phyloP scores from a whole-genome alignment of 1,140 invertebrate genomes.

The Eumaeus atala region DNA sequence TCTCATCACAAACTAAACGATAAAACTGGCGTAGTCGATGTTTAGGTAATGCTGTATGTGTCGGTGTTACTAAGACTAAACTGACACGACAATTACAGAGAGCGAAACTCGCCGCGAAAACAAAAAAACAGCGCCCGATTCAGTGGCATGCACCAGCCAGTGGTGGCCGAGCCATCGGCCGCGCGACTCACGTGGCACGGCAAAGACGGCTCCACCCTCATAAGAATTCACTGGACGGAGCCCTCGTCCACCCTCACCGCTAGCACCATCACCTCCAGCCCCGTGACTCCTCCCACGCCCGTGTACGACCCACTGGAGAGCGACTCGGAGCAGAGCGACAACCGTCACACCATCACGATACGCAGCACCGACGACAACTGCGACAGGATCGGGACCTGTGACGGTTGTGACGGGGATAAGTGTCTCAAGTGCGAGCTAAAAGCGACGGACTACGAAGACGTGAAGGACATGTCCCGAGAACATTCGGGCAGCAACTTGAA shows the following conservation, averaged over 20 bases:
- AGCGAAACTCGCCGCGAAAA: conserved; percentile 58
- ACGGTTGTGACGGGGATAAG: conserved; percentile 50
- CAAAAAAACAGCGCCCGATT: conserved; percentile 42
- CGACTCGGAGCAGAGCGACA: conserved; percentile 58
- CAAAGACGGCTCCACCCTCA: conserved; percentile 59
- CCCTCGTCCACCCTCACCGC: conserved; percentile 49
- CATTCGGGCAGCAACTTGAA: conserved; percentile 34
- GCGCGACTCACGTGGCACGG: conserved; percentile 58
- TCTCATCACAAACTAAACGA: neutral
- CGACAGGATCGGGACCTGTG: conserved; percentile 24
- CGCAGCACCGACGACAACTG: conserved; percentile 30
- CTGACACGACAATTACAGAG: conserved; percentile 52
- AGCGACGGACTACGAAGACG: conserved; percentile 52
- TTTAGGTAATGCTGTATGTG: no score
- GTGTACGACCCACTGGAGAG: conserved; percentile 56
- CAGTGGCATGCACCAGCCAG: conserved; percentile 48
- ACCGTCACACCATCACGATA: conserved; percentile 58
- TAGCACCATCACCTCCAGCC: conserved; percentile 47
- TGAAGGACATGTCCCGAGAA: conserved; percentile 31
- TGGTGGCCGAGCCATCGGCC: conserved; percentile 29
- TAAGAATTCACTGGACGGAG: conserved; percentile 60
- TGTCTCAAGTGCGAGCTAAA: conserved; percentile 64
- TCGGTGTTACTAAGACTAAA: no score
- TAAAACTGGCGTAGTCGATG: neutral
- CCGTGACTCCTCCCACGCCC: conserved; percentile 48